These are phyloP conservation scores for Sturnira hondurensis DNA, from an alignment of 2,113 vertebrate species.

Conservation along the genomic window DNA sequence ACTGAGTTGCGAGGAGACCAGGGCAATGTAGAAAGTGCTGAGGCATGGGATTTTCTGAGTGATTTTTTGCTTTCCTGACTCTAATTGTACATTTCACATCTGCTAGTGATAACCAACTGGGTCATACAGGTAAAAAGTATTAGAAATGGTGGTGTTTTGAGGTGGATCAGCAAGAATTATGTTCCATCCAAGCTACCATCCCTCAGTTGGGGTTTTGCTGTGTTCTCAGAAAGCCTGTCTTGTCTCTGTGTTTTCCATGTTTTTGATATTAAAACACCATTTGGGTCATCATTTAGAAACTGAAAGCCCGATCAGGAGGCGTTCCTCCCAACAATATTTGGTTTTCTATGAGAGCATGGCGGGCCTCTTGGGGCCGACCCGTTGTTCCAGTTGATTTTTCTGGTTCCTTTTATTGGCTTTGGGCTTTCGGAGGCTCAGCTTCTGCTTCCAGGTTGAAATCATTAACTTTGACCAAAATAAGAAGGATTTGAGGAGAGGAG, in stretches of 20 bases:
- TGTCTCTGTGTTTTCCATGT: neutral
- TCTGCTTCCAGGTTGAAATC: neutral
- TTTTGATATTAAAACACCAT: neutral
- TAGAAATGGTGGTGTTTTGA: neutral
- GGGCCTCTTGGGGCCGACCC: neutral
- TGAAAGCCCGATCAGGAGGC: neutral
- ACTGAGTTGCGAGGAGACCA: neutral
- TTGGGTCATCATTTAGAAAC: neutral
- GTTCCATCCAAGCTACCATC: neutral
- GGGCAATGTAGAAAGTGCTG: neutral
- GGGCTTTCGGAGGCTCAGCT: neutral
- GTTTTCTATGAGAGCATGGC: neutral
- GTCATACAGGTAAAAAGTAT: neutral
- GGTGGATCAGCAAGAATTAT: neutral
- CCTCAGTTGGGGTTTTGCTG: fast-evolving
- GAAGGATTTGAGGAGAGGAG: neutral
- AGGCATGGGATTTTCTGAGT: neutral
- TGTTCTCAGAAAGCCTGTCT: neutral
- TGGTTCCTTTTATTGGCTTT: neutral
- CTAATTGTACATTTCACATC: neutral
- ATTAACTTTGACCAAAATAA: neutral
- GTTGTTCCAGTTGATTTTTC: neutral
- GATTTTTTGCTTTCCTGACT: neutral
- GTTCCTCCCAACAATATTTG: neutral
- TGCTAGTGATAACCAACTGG: neutral